Conservation (phyloP, 2,888 invertebrate species). For the Diplolepis rosae region DNA sequence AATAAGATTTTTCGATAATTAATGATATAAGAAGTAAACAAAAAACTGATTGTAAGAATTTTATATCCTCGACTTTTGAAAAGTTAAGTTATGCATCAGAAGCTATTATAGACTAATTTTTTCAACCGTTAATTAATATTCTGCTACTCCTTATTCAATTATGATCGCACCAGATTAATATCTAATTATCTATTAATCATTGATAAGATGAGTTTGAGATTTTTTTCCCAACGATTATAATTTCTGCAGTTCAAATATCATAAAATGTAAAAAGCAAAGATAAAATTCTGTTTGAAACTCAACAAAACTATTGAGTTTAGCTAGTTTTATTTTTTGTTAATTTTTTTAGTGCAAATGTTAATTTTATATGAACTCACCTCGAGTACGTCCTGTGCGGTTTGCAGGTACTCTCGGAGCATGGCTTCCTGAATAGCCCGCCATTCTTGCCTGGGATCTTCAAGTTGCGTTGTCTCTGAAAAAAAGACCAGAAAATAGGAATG, state of each 20-base stretch:
- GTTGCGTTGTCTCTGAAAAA: slow-evolving; percentile 91
- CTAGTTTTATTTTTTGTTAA: too few relatives aligned
- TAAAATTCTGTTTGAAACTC: neutral
- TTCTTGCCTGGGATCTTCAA: slow-evolving; percentile 97
- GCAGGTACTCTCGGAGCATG: slow-evolving; percentile 97
- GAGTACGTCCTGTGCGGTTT: slow-evolving; percentile 95
- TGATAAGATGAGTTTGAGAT: too few relatives aligned
- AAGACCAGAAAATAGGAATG: neutral
- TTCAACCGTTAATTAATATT: neutral
- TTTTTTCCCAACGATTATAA: too few relatives aligned
- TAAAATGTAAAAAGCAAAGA: neutral
- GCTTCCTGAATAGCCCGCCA: slow-evolving; percentile 97
- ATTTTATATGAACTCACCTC: slow-evolving; percentile 79
- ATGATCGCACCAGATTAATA: too few relatives aligned
- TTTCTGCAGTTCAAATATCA: too few relatives aligned
- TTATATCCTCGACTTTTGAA: neutral
- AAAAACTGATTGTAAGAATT: neutral
- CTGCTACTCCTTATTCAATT: neutral
- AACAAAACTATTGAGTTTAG: neutral
- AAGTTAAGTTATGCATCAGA: neutral
- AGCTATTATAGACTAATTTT: neutral
- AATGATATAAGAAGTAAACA: neutral
- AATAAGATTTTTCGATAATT: neutral
- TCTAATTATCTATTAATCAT: too few relatives aligned
- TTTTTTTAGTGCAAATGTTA: neutral